phyloP scores from a whole-genome alignment of 2,797 vertebrate genomes.

The Muscicapa comitata region DNA sequence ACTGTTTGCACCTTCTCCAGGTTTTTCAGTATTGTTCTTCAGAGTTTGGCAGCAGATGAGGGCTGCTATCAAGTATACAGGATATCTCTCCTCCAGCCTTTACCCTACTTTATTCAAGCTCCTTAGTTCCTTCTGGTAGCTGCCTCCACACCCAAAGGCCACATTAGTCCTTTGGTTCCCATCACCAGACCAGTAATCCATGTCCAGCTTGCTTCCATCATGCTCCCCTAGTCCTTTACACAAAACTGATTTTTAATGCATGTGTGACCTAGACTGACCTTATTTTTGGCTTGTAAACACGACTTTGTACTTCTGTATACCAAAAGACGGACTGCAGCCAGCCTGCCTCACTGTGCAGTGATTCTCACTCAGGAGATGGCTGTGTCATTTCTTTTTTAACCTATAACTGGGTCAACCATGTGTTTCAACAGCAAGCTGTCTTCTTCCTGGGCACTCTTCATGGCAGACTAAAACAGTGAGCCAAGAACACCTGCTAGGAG shows the following conservation, averaged over 20 bases:
- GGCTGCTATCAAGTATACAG: not conserved
- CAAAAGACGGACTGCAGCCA: not conserved
- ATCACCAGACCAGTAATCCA: not conserved
- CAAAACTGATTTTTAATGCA: not conserved
- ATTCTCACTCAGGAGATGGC: not conserved
- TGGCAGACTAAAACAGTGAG: not conserved
- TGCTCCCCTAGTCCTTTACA: not conserved
- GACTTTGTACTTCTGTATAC: not conserved
- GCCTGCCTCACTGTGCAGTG: not conserved
- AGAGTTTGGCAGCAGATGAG: not conserved
- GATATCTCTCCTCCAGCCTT: not conserved
- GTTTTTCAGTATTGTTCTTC: not conserved
- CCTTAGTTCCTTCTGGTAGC: not conserved
- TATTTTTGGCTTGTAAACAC: not conserved
- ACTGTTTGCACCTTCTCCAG: not conserved
- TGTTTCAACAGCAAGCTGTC: not conserved
- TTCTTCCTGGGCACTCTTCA: not conserved
- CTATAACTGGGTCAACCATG: rapidly evolving
- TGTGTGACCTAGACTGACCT: not conserved
- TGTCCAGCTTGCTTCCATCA: not conserved
- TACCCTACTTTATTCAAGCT: not conserved
- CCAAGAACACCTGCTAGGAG: not conserved
- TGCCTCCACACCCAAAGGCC: not conserved
- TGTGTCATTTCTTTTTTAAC: not conserved
- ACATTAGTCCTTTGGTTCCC: not conserved